These are phyloP conservation scores for Lypha dubia DNA, from an alignment of 2,888 invertebrate genomes.

Conservation along the genomic window DNA sequence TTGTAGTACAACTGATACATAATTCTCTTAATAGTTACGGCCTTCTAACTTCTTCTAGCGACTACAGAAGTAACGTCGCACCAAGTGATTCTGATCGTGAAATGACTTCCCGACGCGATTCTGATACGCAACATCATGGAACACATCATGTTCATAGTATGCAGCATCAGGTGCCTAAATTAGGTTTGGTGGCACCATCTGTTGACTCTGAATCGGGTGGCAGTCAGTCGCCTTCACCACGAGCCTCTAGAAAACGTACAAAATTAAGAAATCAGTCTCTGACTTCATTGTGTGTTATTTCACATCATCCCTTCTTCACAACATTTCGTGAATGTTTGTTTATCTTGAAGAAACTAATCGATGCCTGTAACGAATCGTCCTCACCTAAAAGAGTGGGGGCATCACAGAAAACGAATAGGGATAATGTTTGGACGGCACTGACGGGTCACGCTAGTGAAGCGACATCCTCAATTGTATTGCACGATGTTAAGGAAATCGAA, in stretches of 20 bases:
- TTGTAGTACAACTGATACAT: constrained; percentile 68
- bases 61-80: constrained; percentile 95
- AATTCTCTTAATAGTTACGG: constrained; percentile 83
- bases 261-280: constrained; percentile 95
- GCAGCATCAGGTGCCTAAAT: constrained; percentile 84
- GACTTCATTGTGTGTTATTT: constrained; percentile 98
- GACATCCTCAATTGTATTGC: constrained; percentile 94
- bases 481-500: constrained; percentile 98
- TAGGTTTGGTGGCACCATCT: constrained; percentile 87
- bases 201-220: constrained; percentile 94
- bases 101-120: constrained; percentile 89
- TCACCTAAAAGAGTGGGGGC: constrained; percentile 94
- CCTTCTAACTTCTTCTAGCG: constrained; percentile 87
- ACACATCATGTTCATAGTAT: constrained; percentile 53
- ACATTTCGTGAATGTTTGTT: constrained; percentile 99
- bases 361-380: constrained; percentile 98
- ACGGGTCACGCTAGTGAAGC: constrained; percentile 92
- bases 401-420: constrained; percentile 93
- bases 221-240: constrained; percentile 93
- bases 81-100: constrained; percentile 96
- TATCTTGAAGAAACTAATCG: constrained; percentile 97
- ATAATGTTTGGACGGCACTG: constrained; percentile 98
- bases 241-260: constrained; percentile 91
- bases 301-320: constrained; percentile 99
- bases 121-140: constrained; percentile 84